phyloP scores from a whole-genome alignment of 2,888 invertebrate genomes.

The Ennomos fuscantarius region DNA sequence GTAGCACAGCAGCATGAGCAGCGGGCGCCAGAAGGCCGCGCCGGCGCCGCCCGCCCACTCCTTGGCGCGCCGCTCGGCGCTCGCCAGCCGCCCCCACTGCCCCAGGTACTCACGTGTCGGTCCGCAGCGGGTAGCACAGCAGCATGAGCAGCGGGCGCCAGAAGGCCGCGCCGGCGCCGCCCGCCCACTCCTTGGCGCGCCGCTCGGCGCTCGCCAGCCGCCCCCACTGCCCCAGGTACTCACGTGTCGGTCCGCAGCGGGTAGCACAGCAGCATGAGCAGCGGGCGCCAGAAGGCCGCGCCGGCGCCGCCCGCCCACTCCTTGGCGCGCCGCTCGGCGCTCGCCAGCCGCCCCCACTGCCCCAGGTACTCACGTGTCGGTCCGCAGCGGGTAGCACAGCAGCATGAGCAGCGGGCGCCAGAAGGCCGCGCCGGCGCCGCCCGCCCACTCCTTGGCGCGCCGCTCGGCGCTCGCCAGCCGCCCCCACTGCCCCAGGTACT shows the following conservation, averaged over 20 bases:
- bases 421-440: constrained; percentile 92
- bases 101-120: constrained; percentile 86
- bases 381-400: too few relatives aligned
- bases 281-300: constrained; percentile 93
- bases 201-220: constrained; percentile 92
- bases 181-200: constrained; percentile 95
- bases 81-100: constrained; percentile 92
- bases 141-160: constrained; percentile 93
- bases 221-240: constrained; percentile 92
- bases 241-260: constrained; percentile 76
- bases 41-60: constrained; percentile 96
- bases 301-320: constrained; percentile 96
- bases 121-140: constrained; percentile 87
- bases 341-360: constrained; percentile 92
- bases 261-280: constrained; percentile 90
- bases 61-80: constrained; percentile 92
- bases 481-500: constrained; percentile 92
- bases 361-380: too few relatives aligned
- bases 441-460: constrained; percentile 94
- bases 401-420: too few relatives aligned
- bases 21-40: constrained; percentile 93
- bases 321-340: constrained; percentile 92
- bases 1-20: constrained; percentile 90
- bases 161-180: constrained; percentile 92
- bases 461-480: constrained; percentile 92